Percentiles rank a stretch among this genome's conserved stretches.
These are phyloP conservation scores for Pterocles orientalis DNA, from an alignment of 2,113 vertebrate genomes.

Conservation along the genomic window DNA sequence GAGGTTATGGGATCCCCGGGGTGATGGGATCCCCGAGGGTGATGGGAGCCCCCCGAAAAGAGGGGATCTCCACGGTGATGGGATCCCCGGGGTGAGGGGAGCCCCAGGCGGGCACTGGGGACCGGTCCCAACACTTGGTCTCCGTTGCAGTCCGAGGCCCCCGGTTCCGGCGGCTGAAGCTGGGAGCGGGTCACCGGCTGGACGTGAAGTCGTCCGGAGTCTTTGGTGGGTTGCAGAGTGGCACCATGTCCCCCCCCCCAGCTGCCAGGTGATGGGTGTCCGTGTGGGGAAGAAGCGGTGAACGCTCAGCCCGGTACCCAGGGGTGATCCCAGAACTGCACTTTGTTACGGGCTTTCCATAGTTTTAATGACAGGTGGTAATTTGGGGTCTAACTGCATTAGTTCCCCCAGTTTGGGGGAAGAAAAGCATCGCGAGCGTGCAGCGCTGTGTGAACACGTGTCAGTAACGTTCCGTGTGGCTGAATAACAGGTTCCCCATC, in stretches of 20 bases:
- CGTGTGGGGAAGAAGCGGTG: accelerated
- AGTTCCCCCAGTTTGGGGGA: too few species aligned
- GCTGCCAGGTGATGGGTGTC: not conserved
- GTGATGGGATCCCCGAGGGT: too few species aligned
- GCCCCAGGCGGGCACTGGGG: not conserved
- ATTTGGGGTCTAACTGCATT: not conserved
- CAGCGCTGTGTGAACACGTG: not conserved
- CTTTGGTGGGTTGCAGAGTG: slow-evolving; percentile 74
- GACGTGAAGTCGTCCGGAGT: slow-evolving; percentile 88
- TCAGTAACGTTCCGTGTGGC: not conserved
- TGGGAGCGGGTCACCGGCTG: slow-evolving; percentile 89
- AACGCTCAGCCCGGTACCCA: too few species aligned
- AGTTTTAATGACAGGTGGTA: not conserved
- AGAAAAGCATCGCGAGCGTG: accelerated
- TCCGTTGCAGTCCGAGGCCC: slow-evolving; percentile 83
- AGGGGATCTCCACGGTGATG: too few species aligned
- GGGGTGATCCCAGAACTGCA: too few species aligned
- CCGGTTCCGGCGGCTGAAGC: slow-evolving; percentile 74
- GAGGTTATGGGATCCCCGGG: not conserved
- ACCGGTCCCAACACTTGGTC: not conserved
- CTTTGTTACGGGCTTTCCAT: not conserved
- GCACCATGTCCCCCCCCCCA: not conserved
- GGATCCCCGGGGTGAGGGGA: too few species aligned
- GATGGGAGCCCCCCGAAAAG: too few species aligned
- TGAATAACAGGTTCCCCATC: not conserved